These are phyloP conservation scores for Apis laboriosa DNA, from an alignment of 1,140 invertebrate genomes.

Conservation along the genomic window DNA sequence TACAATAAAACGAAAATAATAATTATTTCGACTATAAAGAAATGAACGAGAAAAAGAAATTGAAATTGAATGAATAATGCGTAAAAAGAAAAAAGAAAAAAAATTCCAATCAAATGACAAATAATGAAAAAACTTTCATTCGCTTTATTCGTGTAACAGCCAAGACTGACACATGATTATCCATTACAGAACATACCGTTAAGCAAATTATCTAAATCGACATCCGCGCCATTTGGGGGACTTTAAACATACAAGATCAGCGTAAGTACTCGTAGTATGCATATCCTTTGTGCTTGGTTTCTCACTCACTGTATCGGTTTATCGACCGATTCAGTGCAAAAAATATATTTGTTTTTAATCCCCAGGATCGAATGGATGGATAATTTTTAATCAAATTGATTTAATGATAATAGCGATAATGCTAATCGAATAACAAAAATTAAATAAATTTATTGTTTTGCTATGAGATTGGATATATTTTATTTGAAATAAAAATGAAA, in stretches of 20 bases:
- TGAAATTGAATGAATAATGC: too few relatives aligned
- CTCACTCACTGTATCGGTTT: neutral
- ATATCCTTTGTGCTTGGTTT: neutral
- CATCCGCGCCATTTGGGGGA: neutral
- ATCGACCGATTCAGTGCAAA: neutral
- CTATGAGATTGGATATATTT: too few relatives aligned
- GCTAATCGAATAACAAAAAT: too few relatives aligned
- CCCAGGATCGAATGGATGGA: too few relatives aligned
- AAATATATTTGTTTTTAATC: neutral
- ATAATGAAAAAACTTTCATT: neutral
- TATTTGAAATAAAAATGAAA: too few relatives aligned
- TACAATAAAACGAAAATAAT: too few relatives aligned
- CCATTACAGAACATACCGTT: neutral
- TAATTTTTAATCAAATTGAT: too few relatives aligned
- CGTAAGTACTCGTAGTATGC: neutral
- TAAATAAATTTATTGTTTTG: too few relatives aligned
- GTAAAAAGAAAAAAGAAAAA: too few relatives aligned
- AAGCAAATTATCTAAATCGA: constrained; percentile 6
- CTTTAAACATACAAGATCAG: neutral
- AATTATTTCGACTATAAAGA: too few relatives aligned
- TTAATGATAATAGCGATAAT: too few relatives aligned
- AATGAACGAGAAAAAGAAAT: too few relatives aligned
- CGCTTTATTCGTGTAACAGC: neutral
- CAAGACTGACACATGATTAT: neutral
- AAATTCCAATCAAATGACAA: neutral